Evolutionary conservation across 2,888 invertebrate species (phyloP).

Genomic region (Dynastes hyllus): DNA sequence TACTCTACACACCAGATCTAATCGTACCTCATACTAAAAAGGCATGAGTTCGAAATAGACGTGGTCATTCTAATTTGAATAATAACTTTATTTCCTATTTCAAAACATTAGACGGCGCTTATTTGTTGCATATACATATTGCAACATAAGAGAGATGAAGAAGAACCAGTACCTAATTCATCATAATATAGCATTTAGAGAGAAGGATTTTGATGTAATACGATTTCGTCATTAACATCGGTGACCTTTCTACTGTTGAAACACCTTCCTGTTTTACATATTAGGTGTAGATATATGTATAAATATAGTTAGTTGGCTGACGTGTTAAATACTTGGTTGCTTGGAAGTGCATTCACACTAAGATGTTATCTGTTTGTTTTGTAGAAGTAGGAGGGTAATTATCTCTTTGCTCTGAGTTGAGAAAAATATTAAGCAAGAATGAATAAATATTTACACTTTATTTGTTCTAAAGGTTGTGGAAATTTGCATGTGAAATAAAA

Average conservation of each 20-base stretch:
- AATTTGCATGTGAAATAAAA: too few species aligned
- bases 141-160: slow-evolving; percentile 5
- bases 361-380: too few species aligned
- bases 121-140: not conserved
- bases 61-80: slow-evolving; percentile 1
- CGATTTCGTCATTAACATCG: slow-evolving; percentile 30
- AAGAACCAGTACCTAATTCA: slow-evolving; percentile 10
- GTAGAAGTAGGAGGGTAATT: too few species aligned
- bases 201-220: slow-evolving; percentile 27
- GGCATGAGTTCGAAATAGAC: too few species aligned
- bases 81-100: slow-evolving; percentile 16
- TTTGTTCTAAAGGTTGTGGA: too few species aligned
- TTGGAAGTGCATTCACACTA: not conserved
- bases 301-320: not conserved
- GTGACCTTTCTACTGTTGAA: slow-evolving; percentile 28
- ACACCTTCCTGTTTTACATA: slow-evolving; percentile 5
- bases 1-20: too few species aligned
- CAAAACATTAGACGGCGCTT: not conserved
- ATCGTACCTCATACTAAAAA: too few species aligned
- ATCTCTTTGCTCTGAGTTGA: too few species aligned
- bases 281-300: not conserved
- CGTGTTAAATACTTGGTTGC: not conserved
- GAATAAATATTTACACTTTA: too few species aligned
- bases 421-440: too few species aligned
- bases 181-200: slow-evolving; percentile 26